Base-by-base conservation (phyloP, 64 coral and sea anemone species). In the Montipora capricornis region DNA sequence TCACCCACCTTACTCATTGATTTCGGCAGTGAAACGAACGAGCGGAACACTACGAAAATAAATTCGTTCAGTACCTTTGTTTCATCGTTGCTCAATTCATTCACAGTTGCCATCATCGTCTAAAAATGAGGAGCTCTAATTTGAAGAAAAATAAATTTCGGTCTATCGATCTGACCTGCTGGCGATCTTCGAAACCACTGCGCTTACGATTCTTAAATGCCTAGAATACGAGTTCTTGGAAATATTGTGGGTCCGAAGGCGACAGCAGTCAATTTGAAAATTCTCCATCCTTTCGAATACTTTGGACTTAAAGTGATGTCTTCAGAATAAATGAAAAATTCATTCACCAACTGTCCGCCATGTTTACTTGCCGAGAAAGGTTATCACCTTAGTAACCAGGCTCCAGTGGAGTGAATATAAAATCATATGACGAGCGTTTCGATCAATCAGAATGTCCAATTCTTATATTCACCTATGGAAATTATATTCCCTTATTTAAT, bases 281-380 rank as follows among this genome's bases (percentile, higher is more conserved):
- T 81, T 50, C 79, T 81, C 79, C 79, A 81, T 81, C 5, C 79
- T 52, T 81, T 81, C 79, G 49, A 81, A 81, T 81, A 81, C 49
- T 45, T 45, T 81, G 79, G 29, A 81, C 79, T 81, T 81, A 20
- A 22, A 81, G 79, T 81, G 79, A 52, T 81, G 79, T 82, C 80
- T 82, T 82, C 26, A 6, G 61, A 82, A 82, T 82, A 62, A 82
- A 82, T 59, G 61, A 82, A 59, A 24, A 58, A 53, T 82, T 82
- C 10, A 82, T 68, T 68, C 64, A 68, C 8, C 64, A 17, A 60
- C 57, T 60, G 57, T 7, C 57, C 57, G 13, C 57, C 57, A 7
- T 60, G 57, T 60, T 60, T 60, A 60, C 57, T 60, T 60, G 57
- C 57, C 57, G 13, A 60, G 57, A 60, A 60, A 60, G 57, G 57